phyloP scores from a whole-genome alignment of 2,113 vertebrate genomes.

The Engraulis encrasicolus region DNA sequence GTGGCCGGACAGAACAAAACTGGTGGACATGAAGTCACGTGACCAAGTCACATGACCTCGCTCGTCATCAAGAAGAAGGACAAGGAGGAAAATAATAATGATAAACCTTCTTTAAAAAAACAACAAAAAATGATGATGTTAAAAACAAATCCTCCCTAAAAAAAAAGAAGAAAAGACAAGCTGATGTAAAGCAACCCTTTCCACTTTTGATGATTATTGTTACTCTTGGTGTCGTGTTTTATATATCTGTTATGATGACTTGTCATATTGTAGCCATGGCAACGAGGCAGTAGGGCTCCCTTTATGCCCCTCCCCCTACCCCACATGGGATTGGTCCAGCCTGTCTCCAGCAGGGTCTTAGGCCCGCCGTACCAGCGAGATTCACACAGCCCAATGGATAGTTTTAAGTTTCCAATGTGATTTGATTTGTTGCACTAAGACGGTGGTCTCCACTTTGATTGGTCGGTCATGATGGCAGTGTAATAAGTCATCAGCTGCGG shows the following conservation, averaged over 20 bases:
- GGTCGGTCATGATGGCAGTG: neutral
- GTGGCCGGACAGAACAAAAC: neutral
- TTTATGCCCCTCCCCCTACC: neutral
- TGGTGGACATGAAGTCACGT: neutral
- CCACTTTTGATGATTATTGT: conserved; percentile 1
- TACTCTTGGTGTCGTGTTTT: conserved; percentile 11
- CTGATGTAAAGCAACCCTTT: neutral
- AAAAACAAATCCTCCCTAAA: neutral
- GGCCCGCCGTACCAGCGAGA: neutral
- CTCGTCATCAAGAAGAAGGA: neutral
- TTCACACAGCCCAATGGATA: neutral
- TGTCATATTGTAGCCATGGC: neutral
- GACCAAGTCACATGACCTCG: neutral
- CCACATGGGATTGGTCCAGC: neutral
- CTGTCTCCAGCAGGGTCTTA: neutral
- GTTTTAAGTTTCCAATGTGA: neutral
- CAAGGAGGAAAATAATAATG: neutral
- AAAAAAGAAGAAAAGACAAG: conserved; percentile 52
- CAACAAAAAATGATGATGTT: neutral
- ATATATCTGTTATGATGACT: neutral
- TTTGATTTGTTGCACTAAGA: neutral
- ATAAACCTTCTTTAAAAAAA: neutral
- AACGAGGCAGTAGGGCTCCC: neutral
- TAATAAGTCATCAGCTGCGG: neutral
- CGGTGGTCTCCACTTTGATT: neutral